A percentile compares a stretch with the other conserved stretches of the same genome.
Conservation (phyloP, 2,113 vertebrate species). For the Chiloscyllium plagiosum region DNA sequence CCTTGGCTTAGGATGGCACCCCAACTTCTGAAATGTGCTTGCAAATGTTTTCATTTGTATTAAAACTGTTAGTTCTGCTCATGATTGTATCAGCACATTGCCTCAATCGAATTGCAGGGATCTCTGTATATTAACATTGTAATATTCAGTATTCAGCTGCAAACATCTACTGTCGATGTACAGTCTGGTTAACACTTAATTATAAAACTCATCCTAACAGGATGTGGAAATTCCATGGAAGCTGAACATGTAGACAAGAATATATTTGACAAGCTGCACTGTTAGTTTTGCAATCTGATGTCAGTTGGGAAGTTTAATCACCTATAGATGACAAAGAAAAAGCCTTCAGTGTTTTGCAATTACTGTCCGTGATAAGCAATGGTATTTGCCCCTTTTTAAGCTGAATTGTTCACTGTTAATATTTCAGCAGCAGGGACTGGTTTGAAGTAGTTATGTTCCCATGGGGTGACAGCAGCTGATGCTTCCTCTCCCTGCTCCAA, state of each 20-base stretch:
- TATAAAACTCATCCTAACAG: neutral
- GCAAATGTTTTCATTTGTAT: neutral
- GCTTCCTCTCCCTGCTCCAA: conserved; percentile 9
- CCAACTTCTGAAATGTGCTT: neutral
- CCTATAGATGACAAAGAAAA: neutral
- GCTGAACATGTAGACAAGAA: neutral
- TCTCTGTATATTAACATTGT: neutral
- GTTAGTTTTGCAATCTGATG: neutral
- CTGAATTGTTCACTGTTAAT: conserved; percentile 19
- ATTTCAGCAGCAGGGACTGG: neutral
- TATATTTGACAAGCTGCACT: neutral
- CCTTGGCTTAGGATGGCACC: neutral
- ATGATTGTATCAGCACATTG: neutral
- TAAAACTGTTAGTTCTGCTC: neutral
- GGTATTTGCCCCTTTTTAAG: conserved; percentile 2
- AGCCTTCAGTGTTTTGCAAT: neutral
- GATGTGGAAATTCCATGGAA: neutral
- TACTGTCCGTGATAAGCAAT: neutral
- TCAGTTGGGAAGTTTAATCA: neutral
- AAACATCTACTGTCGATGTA: neutral
- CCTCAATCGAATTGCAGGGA: neutral
- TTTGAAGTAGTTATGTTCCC: conserved; percentile 16
- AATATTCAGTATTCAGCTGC: neutral
- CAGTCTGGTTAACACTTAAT: neutral
- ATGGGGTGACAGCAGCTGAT: conserved; percentile 22